Base-by-base conservation (phyloP, 1,140 invertebrate species). In the Heliconius congener region DNA sequence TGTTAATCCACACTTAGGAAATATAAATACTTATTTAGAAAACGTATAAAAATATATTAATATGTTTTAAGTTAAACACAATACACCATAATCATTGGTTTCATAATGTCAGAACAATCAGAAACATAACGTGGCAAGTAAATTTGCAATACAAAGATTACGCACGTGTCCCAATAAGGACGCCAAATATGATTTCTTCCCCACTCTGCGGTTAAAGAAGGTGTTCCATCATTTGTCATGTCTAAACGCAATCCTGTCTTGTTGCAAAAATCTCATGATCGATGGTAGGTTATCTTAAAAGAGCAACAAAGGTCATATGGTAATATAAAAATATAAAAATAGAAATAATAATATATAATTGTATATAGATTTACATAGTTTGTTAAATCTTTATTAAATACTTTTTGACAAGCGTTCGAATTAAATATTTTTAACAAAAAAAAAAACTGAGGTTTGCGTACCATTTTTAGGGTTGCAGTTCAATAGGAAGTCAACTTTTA, bases 231-330 rank as follows among this genome's bases (percentile, higher is more conserved):
- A 66, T 66, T 66, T 66, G 27, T 66, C 60, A 66, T 30, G 60
- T 66, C 60, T 66, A 66, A 30, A 30, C 60, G 60, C 27, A 66
- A 66, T 66, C 60, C 52, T 74, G 73, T 60, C 73, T 42, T 18
- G 52, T 74, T 74, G 50, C 23, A 74, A 74, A 74, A 39, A 39
- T 57, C 30, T 60, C 55, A 57, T 74, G 73, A 74, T 74, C 46
- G 52, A 74, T 74, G 34, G 73, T 57, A 66, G 60, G 60, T 27
- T 16, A 66, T 34, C 55, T 74, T 37, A 37, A 74, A 74, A 74
- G 27, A 74, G 34, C 73, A 57, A 60, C 30, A 74, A 77, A 77
- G 76, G 76, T 77, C 70, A 77, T 27, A 72, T 55, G 50, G 66
- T 52, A 72, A 39, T 72, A 42, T 42, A 76, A 34, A 74, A 74